These are phyloP conservation scores for Rhinophrynus dorsalis DNA, from an alignment of 2,797 vertebrate species.

Conservation along the genomic window DNA sequence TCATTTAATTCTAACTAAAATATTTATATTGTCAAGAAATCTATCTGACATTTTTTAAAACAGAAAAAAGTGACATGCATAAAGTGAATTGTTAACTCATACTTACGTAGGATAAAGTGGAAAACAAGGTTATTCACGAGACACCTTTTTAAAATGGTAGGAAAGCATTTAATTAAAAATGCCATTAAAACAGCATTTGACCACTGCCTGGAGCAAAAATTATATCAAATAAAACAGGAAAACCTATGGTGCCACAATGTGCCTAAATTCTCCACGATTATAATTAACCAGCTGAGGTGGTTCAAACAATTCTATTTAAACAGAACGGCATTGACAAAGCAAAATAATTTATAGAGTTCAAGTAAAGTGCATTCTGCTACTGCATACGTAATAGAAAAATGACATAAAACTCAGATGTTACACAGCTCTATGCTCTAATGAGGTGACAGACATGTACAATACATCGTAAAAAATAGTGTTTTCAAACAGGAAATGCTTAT, in stretches of 20 bases:
- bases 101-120: constrained; percentile 8
- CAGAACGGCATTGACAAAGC: constrained; percentile 33
- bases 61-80: no score
- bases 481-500: no score
- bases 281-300: constrained; percentile 35
- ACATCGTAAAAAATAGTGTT: no score
- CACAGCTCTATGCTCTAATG: neutral
- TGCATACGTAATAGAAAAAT: constrained; percentile 5
- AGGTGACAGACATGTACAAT: no score
- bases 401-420: neutral
- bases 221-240: constrained; percentile 1
- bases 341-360: constrained; percentile 47
- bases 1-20: no score
- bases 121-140: neutral
- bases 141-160: neutral
- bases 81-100: no score
- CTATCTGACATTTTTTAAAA: no score
- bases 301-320: neutral
- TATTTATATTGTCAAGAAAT: no score
- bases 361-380: constrained; percentile 12
- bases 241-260: constrained; percentile 8
- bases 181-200: constrained; percentile 22
- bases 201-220: constrained; percentile 10
- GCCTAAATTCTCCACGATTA: constrained; percentile 17
- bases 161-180: constrained; percentile 29